Evolutionary conservation across 2,797 vertebrate species (phyloP).

Genomic region (Clarias pachynema): DNA sequence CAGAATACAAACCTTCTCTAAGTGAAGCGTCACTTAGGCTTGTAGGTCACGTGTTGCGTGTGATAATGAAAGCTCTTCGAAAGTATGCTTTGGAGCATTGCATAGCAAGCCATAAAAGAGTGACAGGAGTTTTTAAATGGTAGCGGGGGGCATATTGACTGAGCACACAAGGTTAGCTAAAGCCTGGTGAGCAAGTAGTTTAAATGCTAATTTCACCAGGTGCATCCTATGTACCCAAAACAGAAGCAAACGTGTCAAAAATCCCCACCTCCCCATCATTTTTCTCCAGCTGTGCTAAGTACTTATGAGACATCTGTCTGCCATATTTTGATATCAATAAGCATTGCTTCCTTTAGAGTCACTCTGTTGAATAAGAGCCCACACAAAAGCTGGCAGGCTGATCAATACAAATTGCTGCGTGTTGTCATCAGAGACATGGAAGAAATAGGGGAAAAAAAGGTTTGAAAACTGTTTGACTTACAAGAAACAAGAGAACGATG

Average conservation of each 20-base stretch:
- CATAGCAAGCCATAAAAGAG: constrained; percentile 50
- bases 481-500: constrained; percentile 55
- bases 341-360: constrained; percentile 51
- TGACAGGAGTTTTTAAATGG: constrained; percentile 55
- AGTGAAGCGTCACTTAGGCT: constrained; percentile 42
- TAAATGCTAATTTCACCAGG: constrained; percentile 75
- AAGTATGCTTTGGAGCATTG: constrained; percentile 37
- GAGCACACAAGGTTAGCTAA: constrained; percentile 69
- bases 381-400: constrained; percentile 62
- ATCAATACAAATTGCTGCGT: constrained; percentile 64
- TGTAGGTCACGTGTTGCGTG: not conserved
- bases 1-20: constrained; percentile 15
- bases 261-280: constrained; percentile 15
- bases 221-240: constrained; percentile 48
- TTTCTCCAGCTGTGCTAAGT: constrained; percentile 59
- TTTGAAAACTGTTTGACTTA: constrained; percentile 60
- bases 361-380: constrained; percentile 57
- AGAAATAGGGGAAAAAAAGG: constrained; percentile 45
- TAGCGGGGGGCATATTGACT: constrained; percentile 68
- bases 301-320: constrained; percentile 65
- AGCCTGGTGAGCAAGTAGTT: constrained; percentile 70
- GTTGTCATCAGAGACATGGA: constrained; percentile 33
- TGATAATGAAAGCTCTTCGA: constrained; percentile 27
- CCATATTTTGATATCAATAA: constrained; percentile 57
- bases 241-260: constrained; percentile 38